These are phyloP conservation scores for Bemisia tabaci DNA, from an alignment of 1,140 invertebrate species.

Conservation along the genomic window DNA sequence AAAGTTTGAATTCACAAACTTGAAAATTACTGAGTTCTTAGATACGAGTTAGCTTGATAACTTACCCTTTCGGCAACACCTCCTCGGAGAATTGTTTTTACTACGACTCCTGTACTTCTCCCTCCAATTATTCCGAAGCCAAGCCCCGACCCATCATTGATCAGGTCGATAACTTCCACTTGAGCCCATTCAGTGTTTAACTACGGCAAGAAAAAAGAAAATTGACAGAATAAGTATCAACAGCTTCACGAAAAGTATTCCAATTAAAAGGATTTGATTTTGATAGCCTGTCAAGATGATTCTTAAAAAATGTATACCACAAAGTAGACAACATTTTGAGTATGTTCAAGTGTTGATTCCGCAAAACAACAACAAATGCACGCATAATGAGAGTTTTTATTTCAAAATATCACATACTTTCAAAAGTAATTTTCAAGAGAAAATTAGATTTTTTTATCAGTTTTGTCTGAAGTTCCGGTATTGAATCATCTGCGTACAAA, in stretches of 20 bases:
- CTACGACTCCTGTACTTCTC: slow-evolving; percentile 87
- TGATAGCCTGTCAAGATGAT: slow-evolving; percentile 11
- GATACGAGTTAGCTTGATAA: too few species aligned
- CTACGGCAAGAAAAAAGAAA: slow-evolving; percentile 36
- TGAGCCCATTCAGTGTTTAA: slow-evolving; percentile 80
- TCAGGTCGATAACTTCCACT: slow-evolving; percentile 72
- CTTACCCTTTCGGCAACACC: slow-evolving; percentile 77
- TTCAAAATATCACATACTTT: too few species aligned
- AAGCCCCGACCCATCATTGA: slow-evolving; percentile 71
- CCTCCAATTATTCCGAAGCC: slow-evolving; percentile 93
- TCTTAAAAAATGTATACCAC: background rate
- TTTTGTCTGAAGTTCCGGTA: too few species aligned
- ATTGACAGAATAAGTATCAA: background rate
- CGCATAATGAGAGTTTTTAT: too few species aligned
- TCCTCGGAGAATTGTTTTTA: slow-evolving; percentile 85
- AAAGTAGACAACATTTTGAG: background rate
- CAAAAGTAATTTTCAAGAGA: too few species aligned
- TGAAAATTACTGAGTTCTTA: too few species aligned
- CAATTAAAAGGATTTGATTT: background rate
- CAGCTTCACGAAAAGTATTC: background rate
- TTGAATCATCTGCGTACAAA: too few species aligned
- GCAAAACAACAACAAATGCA: background rate
- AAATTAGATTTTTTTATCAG: too few species aligned
- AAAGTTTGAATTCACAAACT: too few species aligned
- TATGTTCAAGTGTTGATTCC: background rate